Conservation (phyloP, 2,888 invertebrate genomes). For the Muschampia plurimacula region DNA sequence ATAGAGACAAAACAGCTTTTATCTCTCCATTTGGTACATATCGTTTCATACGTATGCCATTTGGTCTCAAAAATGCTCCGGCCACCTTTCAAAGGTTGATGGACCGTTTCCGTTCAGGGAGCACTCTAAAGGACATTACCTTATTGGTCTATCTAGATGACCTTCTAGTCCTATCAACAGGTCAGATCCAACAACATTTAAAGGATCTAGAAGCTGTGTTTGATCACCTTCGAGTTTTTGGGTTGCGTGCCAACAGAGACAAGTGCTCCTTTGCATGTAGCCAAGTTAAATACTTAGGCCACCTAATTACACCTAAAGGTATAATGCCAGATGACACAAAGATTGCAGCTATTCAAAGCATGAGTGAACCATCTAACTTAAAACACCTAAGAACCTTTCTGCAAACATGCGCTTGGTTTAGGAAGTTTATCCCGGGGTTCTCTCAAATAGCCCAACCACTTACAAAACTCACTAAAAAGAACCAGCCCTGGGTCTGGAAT, state of each 20-base stretch:
- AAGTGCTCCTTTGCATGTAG: conserved; percentile 48
- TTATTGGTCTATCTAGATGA: conserved; percentile 55
- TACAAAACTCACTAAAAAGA: conserved; percentile 52
- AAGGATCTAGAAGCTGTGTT: conserved; percentile 49
- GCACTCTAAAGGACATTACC: conserved; percentile 43
- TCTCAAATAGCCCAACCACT: conserved; percentile 50
- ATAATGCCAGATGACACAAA: conserved; percentile 43
- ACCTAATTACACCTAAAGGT: conserved; percentile 44
- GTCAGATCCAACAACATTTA: conserved; percentile 47
- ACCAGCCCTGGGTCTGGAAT: conserved; percentile 49
- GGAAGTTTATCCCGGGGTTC: conserved; percentile 50
- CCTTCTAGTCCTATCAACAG: conserved; percentile 49
- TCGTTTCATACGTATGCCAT: conserved; percentile 46
- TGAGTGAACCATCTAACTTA: conserved; percentile 41
- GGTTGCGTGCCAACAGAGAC: conserved; percentile 49
- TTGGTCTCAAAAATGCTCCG: no score
- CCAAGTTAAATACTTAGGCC: conserved; percentile 45
- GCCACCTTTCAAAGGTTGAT: no score
- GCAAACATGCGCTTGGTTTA: conserved; percentile 55
- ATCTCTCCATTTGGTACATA: conserved; percentile 53
- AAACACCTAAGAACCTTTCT: conserved; percentile 46
- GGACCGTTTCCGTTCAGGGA: conserved; percentile 45
- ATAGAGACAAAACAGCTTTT: conserved; percentile 53
- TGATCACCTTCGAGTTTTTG: conserved; percentile 46
- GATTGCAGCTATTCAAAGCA: conserved; percentile 40